phyloP scores from a whole-genome alignment of 2,113 vertebrate species.

The Ploceus nigricollis region DNA sequence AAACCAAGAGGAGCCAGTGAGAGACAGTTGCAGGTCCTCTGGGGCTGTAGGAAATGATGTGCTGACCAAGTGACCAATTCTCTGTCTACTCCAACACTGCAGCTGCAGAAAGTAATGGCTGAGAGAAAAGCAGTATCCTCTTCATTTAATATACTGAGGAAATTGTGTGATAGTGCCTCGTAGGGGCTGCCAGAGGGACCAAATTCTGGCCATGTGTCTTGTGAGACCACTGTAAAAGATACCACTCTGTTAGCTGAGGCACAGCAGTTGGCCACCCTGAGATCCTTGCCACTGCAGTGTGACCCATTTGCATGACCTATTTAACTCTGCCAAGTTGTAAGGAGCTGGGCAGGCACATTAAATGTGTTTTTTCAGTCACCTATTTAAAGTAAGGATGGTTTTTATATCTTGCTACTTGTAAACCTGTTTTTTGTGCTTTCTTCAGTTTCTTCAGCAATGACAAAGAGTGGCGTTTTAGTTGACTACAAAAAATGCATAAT shows the following conservation, averaged over 20 bases:
- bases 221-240: not conserved
- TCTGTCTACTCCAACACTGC: not conserved
- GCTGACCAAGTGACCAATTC: not conserved
- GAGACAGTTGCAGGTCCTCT: not conserved
- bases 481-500: not conserved
- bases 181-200: not conserved
- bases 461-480: not conserved
- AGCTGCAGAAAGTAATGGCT: not conserved
- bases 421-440: not conserved
- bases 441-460: not conserved
- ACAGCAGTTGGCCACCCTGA: not conserved
- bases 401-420: not conserved
- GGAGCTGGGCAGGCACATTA: not conserved
- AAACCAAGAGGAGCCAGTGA: not conserved
- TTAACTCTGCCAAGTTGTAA: not conserved
- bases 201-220: not conserved
- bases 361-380: not conserved
- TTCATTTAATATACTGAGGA: not conserved
- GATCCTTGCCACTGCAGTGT: not conserved
- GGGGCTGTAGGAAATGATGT: not conserved
- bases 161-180: not conserved
- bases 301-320: conserved; percentile 25
- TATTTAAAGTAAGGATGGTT: not conserved
- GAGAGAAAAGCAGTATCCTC: not conserved
- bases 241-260: not conserved